Evolutionary conservation across 2,113 vertebrate species (phyloP), one percentile per base, ranked within the genome.

Genomic region (Mohoua ochrocephala): DNA sequence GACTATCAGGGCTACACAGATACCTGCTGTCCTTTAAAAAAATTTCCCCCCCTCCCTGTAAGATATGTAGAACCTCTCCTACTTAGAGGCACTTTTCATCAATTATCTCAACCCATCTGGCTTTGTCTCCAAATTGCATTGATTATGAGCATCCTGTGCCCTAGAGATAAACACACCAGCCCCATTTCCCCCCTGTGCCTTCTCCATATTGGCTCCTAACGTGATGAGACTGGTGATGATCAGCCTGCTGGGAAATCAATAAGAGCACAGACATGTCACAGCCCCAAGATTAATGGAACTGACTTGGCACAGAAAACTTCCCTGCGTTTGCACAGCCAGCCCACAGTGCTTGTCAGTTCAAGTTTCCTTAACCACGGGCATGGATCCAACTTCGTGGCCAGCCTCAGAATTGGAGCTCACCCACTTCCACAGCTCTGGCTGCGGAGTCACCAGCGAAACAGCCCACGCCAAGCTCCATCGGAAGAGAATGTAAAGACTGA

Each of bases 191-290:
- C 87, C 89, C 87, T 50, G 80, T 89, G 92, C 91, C 93, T 96
- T 49, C 89, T 93, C 95, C 94, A 93, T 91, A 60, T 91, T 96
- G 95, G 93, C 91, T 95, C 52, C 17, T 79, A 76, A 93, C 95
- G 60, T 90, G 96, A 94, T 68, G 89, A 84, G 97, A 69, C 94
- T 95, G 97, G 94, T 95, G 97, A 97, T 97, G 96, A 97, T 95
- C 79, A 92, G 93, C 91, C 95, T 95, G 96, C 96, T 97, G 97
- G 95, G 96, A 96, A 98, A 97, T 97, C 97, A 97, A 97, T 97
- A 94, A 67, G 67, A 96, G 95, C 95, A 92, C 94, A 91, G 95
- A 75, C 95, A 65, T 83, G 95, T 96, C 96, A 91, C 89, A 84
- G 94, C 75, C 92, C 82, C 89, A 17, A 97, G 97, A 98, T 97